These are phyloP conservation scores for Megamerina dolium DNA, from an alignment of 2,888 invertebrate genomes.

Conservation along the genomic window DNA sequence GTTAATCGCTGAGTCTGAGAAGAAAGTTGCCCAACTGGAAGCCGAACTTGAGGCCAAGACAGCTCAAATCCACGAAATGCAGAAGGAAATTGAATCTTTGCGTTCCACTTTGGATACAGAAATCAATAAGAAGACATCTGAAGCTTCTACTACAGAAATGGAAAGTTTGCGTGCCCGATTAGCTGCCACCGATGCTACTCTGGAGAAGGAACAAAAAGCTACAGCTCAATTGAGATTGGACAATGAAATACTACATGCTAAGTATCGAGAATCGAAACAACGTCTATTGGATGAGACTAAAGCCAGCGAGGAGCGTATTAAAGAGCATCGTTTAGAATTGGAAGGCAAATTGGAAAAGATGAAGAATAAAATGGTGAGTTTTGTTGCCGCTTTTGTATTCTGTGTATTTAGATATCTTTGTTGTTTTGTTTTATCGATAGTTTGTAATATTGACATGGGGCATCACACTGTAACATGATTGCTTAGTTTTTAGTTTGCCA, in stretches of 20 bases:
- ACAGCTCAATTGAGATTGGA: conserved; percentile 31
- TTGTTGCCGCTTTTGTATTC: background rate
- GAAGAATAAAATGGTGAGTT: conserved; percentile 75
- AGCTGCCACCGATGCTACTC: conserved; percentile 19
- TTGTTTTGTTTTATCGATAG: conserved; percentile 4
- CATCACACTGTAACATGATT: conserved; percentile 21
- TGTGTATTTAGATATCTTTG: background rate
- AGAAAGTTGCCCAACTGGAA: conserved; percentile 22
- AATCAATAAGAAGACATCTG: background rate
- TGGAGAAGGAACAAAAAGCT: conserved; percentile 21
- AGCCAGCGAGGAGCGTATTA: conserved; percentile 37
- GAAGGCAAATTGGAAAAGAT: conserved; percentile 71
- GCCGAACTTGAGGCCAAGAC: conserved; percentile 16
- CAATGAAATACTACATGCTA: conserved; percentile 42
- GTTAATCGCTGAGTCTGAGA: conserved; percentile 17
- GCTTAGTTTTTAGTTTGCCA: no score
- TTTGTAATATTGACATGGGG: conserved; percentile 10
- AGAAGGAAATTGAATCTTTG: conserved; percentile 14
- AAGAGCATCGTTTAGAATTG: conserved; percentile 55
- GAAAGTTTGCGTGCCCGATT: conserved; percentile 19
- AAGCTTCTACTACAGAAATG: conserved; percentile 9
- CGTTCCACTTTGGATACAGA: conserved; percentile 12
- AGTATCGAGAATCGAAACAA: conserved; percentile 39
- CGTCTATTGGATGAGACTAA: conserved; percentile 25
- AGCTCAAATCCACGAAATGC: conserved; percentile 15